Conservation (phyloP, 2,113 vertebrate species). For the Chloroceryle aenea region DNA sequence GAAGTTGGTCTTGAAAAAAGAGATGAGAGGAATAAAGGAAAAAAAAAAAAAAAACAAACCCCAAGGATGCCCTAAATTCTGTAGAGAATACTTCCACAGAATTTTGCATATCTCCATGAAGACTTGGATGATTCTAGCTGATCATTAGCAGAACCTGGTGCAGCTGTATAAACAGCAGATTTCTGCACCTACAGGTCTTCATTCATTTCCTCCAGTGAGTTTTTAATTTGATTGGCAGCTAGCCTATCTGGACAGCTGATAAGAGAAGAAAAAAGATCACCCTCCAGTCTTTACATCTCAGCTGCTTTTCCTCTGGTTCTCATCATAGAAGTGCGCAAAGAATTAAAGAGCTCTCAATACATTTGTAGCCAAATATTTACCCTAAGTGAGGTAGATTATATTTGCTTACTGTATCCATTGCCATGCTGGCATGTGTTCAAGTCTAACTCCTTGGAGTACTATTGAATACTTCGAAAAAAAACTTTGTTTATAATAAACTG, state of each 20-base stretch:
- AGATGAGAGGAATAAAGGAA: neutral
- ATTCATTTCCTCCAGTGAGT: slow-evolving; percentile 39
- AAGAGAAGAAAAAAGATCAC: slow-evolving; percentile 1
- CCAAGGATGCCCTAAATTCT: neutral
- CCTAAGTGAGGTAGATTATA: slow-evolving; percentile 34
- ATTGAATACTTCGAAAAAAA: neutral
- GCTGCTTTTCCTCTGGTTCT: slow-evolving; percentile 21
- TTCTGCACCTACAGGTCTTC: slow-evolving; percentile 40
- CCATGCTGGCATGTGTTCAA: slow-evolving; percentile 29
- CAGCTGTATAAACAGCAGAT: slow-evolving; percentile 59
- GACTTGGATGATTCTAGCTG: neutral
- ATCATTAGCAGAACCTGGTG: slow-evolving; percentile 29
- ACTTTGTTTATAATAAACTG: slow-evolving; percentile 19
- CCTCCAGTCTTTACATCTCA: neutral
- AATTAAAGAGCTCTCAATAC: slow-evolving; percentile 31
- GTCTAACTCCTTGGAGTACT: slow-evolving; percentile 37
- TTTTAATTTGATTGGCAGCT: slow-evolving; percentile 57
- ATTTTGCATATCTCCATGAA: slow-evolving; percentile 1
- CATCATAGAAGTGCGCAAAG: neutral
- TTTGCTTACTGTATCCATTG: slow-evolving; percentile 46
- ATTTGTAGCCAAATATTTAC: slow-evolving; percentile 53
- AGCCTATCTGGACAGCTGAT: slow-evolving; percentile 56
- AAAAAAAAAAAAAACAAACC: too few relatives aligned
- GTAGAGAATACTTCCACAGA: neutral
- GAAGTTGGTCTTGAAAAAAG: neutral